Evolutionary conservation across 2,113 vertebrate genomes (phyloP).

Genomic region (Psophia crepitans): DNA sequence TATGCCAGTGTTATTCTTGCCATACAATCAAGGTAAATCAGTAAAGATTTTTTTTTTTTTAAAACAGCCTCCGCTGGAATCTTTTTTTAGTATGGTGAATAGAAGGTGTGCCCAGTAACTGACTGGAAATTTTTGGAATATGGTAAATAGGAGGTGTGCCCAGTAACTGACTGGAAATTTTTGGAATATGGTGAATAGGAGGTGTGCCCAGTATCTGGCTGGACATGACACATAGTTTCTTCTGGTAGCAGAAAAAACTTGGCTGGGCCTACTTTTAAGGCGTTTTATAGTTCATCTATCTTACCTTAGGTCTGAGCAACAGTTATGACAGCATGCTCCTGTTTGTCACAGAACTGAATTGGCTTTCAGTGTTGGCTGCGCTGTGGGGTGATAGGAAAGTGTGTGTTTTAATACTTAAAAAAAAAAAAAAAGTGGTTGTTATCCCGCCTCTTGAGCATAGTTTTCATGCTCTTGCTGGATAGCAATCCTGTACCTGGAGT

Average conservation of each 20-base stretch:
- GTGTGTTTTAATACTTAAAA: background rate
- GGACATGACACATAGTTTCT: constrained; percentile 29
- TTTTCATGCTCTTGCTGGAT: background rate
- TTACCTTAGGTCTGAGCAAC: background rate
- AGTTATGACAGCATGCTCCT: background rate
- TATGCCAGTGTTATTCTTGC: background rate
- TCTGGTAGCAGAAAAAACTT: background rate
- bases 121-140: background rate
- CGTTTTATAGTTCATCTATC: background rate
- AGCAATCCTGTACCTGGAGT: background rate
- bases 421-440: background rate
- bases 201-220: constrained; percentile 31
- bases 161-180: background rate
- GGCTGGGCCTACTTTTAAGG: background rate
- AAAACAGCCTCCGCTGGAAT: background rate
- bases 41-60: background rate
- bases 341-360: background rate
- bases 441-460: background rate
- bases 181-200: constrained; percentile 13
- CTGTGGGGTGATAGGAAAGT: background rate
- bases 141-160: background rate
- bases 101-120: background rate
- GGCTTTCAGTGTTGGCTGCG: background rate
- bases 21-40: background rate
- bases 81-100: background rate